Evolutionary conservation across 2,113 vertebrate species (phyloP).

Genomic region (Forbesichthys papilliferus): DNA sequence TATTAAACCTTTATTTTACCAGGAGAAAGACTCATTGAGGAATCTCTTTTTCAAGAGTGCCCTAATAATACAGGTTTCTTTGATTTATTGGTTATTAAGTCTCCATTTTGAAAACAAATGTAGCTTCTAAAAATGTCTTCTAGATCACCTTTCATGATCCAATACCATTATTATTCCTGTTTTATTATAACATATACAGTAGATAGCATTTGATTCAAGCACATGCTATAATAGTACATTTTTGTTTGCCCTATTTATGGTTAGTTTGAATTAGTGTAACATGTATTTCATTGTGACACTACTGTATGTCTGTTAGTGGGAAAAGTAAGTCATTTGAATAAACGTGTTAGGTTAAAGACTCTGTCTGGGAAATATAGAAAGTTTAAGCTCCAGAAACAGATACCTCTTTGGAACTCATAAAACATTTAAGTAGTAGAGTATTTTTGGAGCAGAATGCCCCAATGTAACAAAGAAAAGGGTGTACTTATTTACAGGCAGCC

Average conservation of each 20-base stretch:
- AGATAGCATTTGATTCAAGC: too few species aligned
- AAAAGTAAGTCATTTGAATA: constrained; percentile 56
- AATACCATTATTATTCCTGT: too few species aligned
- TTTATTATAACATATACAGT: too few species aligned
- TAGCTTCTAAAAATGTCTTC: too few species aligned
- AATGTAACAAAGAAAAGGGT: constrained; percentile 62
- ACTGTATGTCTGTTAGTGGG: constrained; percentile 42
- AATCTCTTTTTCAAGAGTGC: too few species aligned
- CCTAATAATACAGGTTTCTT: background rate
- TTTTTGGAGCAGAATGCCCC: constrained; percentile 66
- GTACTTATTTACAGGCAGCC: constrained; percentile 56
- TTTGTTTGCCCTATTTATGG: too few species aligned
- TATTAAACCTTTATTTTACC: too few species aligned
- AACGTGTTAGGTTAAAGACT: constrained; percentile 67
- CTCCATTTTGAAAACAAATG: too few species aligned
- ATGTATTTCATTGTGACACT: constrained; percentile 38
- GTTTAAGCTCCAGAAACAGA: constrained; percentile 65
- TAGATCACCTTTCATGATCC: too few species aligned
- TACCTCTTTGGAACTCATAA: constrained; percentile 66
- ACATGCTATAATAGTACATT: too few species aligned
- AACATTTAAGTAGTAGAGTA: constrained; percentile 70
- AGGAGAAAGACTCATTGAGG: too few species aligned
- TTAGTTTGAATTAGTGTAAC: constrained; percentile 17
- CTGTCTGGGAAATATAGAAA: constrained; percentile 57
- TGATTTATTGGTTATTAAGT: too few species aligned